A percentile compares a stretch with the other conserved stretches of the same genome.
These are phyloP conservation scores for Taxidea taxus DNA, from an alignment of 2,113 vertebrate species.

Conservation along the genomic window DNA sequence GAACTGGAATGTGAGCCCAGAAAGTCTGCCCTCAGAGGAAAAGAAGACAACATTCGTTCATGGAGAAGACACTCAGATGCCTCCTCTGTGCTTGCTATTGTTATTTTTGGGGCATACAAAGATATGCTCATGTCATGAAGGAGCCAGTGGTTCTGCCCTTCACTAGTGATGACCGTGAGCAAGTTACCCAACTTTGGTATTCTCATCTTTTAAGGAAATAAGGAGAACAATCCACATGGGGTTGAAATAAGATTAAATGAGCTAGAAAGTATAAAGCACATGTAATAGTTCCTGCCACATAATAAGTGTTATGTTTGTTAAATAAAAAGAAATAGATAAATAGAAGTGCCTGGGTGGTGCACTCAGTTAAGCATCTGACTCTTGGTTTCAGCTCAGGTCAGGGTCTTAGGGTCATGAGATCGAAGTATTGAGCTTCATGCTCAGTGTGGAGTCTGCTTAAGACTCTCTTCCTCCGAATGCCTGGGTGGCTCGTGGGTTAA, in stretches of 20 bases:
- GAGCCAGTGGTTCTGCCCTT: neutral
- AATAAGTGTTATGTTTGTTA: neutral
- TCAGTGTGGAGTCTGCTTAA: neutral
- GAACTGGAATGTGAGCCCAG: neutral
- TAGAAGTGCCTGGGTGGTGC: neutral
- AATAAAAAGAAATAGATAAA: neutral
- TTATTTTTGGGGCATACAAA: neutral
- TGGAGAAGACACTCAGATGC: neutral
- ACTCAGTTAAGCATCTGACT: neutral
- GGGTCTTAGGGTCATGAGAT: neutral
- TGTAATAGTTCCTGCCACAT: neutral
- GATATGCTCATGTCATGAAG: fast-evolving
- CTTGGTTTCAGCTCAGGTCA: neutral
- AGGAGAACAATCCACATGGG: neutral
- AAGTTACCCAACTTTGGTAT: neutral
- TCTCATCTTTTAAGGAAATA: neutral
- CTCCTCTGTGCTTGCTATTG: neutral
- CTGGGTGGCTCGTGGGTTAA: too few species aligned
- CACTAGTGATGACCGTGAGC: neutral
- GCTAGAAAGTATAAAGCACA: neutral
- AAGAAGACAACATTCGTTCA: neutral
- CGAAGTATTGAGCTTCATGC: neutral
- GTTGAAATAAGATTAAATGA: neutral
- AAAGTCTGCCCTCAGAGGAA: neutral
- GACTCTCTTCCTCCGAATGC: neutral